Evolutionary conservation across 2,888 invertebrate species (phyloP).

Genomic region (Platerodrilus igneus): DNA sequence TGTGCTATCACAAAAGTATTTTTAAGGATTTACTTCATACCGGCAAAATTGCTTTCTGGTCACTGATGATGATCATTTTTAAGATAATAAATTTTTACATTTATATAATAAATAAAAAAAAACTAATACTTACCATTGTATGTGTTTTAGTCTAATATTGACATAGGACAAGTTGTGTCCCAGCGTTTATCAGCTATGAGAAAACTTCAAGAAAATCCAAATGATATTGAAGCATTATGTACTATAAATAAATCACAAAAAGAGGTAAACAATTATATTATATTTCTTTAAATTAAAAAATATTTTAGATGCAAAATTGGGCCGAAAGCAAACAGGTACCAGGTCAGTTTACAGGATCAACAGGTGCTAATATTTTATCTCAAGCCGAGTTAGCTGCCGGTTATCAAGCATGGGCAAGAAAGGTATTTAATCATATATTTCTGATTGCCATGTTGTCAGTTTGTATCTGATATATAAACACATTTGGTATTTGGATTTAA

Average conservation of each 20-base stretch:
- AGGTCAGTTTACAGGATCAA: constrained; percentile 89
- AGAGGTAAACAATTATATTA: constrained; percentile 57
- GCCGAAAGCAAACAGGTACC: constrained; percentile 73
- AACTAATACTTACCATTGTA: constrained; percentile 9
- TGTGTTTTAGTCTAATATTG: constrained; percentile 49
- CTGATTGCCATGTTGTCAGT: too few species aligned
- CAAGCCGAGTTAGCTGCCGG: constrained; percentile 82
- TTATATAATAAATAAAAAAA: too few species aligned
- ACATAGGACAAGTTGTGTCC: constrained; percentile 81
- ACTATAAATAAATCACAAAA: constrained; percentile 69
- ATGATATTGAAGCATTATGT: constrained; percentile 66
- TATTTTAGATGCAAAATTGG: constrained; percentile 65
- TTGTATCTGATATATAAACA: too few species aligned
- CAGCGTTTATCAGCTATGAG: constrained; percentile 82
- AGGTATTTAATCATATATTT: constrained; percentile 63
- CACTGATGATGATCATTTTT: too few species aligned
- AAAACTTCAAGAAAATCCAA: constrained; percentile 73
- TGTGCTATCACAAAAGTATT: too few species aligned
- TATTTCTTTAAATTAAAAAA: neutral
- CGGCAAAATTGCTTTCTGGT: too few species aligned
- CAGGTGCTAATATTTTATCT: constrained; percentile 80
- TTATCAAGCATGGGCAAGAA: constrained; percentile 91
- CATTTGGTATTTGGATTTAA: too few species aligned
- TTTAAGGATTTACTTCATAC: too few species aligned
- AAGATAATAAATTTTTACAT: constrained; percentile 12